Evolutionary conservation across 2,888 invertebrate species (phyloP), one percentile per base, ranked within the genome.

Genomic region (Acanthosepion pharaonis): DNA sequence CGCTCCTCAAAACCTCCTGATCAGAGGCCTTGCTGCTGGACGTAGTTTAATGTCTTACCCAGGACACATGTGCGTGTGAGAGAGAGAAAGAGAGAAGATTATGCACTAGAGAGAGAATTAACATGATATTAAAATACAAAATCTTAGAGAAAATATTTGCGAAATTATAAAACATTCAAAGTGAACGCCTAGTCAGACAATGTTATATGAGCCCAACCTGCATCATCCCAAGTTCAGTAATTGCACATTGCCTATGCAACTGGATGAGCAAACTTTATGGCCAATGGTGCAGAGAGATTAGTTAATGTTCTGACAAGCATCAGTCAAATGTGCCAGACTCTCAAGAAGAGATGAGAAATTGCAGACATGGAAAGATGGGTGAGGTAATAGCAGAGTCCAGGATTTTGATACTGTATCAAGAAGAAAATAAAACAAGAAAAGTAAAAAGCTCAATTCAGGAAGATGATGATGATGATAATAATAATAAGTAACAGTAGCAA

Each of bases 251-350:
- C n/a, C 78, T 78, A n/a, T 18, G 18, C n/a, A n/a, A 78, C 78
- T 78, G 78, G 78, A n/a, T 78, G 78, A 78, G 78, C 78, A n/a
- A 78, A 78, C 78, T 78, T 78, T 78, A 18, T 78, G 78, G 78
- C 78, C 78, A 78, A 78, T 78, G 78, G 78, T 78, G 78, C n/a
- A n/a, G 78, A 78, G 78, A 78, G n/a, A 78, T 78, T 78, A n/a
- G 28, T 78, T 78, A 78, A 78, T 78, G n/a, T 78, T 78, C 78
- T 78, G 78, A 78, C 78, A 78, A 78, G 78, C 78, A 78, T 78
- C 78, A 78, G 78, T n/a, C 78, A 78, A 78, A 78, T n/a, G n/a
- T n/a, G 78, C n/a, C 78, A 78, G n/a, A 78, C 78, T n/a, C 78
- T 78, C 11, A n/a, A n/a, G n/a, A n/a, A 15, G 11, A n/a, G 78